These are phyloP conservation scores for Notoglanidium macrostoma DNA, from an alignment of 2,797 vertebrate genomes.

Conservation along the genomic window DNA sequence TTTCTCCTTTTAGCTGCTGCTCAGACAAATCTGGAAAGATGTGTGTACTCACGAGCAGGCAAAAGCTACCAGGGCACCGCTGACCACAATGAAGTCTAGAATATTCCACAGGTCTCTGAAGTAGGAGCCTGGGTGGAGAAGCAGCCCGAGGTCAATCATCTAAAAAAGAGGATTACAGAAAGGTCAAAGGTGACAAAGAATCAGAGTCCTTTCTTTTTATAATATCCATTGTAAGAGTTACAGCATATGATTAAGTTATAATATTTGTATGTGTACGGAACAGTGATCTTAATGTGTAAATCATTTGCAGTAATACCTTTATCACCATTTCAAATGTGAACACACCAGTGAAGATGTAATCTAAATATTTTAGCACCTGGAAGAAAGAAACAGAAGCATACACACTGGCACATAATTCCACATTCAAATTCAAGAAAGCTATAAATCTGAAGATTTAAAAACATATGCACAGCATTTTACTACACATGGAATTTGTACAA, in stretches of 20 bases:
- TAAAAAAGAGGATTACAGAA: constrained; percentile 55
- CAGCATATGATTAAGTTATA: not conserved
- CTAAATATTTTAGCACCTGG: constrained; percentile 95
- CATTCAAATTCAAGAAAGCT: not conserved
- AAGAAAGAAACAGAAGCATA: not conserved
- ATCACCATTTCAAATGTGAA: constrained; percentile 99
- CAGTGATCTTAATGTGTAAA: not conserved
- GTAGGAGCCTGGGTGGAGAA: constrained; percentile 95
- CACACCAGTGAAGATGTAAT: constrained; percentile 97
- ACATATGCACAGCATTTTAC: not conserved
- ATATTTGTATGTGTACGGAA: not conserved
- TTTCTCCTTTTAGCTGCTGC: constrained; percentile 9
- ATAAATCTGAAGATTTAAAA: not conserved
- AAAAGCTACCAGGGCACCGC: constrained; percentile 97
- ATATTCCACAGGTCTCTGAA: constrained; percentile 99
- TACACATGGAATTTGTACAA: not conserved
- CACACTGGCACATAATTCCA: not conserved
- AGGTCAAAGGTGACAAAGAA: not conserved
- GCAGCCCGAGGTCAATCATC: constrained; percentile 96
- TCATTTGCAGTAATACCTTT: constrained; percentile 78
- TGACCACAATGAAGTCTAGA: constrained; percentile 98
- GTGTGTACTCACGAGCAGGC: constrained; percentile 93
- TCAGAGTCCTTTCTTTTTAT: not conserved
- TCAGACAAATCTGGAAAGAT: constrained; percentile 32
- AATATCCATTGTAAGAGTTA: not conserved